phyloP scores from a whole-genome alignment of 2,797 vertebrate species.

The Sebastes diaconus region DNA sequence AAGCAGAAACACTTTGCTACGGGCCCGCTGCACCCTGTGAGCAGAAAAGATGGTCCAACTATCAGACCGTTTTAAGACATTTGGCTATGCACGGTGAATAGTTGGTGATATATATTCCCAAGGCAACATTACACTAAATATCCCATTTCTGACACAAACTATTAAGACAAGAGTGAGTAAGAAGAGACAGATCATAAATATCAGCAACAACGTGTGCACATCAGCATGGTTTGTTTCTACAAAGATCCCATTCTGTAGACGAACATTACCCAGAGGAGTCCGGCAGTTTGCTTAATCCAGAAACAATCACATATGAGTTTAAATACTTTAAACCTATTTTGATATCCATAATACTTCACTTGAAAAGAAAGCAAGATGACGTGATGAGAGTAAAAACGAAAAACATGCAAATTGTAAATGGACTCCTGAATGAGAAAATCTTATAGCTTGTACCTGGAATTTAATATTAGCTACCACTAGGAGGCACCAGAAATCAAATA shows the following conservation, averaged over 20 bases:
- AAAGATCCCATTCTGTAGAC: background rate
- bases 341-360: background rate
- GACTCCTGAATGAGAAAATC: background rate
- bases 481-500: constrained; percentile 35
- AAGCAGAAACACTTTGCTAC: constrained; percentile 8
- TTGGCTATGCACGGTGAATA: background rate
- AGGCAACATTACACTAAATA: constrained; percentile 27
- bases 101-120: constrained; percentile 2
- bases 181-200: background rate
- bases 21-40: background rate
- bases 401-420: background rate
- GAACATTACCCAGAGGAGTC: background rate
- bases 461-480: constrained; percentile 25
- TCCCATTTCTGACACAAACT: background rate
- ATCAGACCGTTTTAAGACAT: constrained; percentile 3
- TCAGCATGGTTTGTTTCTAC: background rate
- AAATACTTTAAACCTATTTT: background rate
- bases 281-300: background rate
- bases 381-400: background rate
- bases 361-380: background rate
- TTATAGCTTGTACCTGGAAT: background rate
- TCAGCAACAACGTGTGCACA: background rate
- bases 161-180: background rate
- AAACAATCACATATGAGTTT: background rate
- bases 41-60: background rate